Percentiles rank a stretch among this genome's conserved stretches.
phyloP scores from a whole-genome alignment of 1,140 invertebrate species.

The Anthonomus grandis region DNA sequence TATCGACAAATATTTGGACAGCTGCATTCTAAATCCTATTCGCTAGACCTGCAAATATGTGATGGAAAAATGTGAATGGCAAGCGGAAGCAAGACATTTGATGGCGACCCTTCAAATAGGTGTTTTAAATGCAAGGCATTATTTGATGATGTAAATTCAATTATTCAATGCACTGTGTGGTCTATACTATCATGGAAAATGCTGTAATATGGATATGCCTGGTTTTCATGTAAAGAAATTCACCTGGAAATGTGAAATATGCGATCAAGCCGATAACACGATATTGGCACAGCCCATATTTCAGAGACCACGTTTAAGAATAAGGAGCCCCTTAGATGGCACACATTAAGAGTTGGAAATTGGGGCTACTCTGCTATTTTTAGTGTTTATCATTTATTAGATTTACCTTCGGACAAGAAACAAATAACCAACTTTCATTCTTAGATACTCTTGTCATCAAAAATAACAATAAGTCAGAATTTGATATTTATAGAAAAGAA shows the following conservation, averaged over 20 bases:
- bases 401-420: too few species aligned
- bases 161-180: background rate
- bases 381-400: too few species aligned
- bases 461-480: too few species aligned
- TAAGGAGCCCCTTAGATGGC: background rate
- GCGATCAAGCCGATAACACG: background rate
- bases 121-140: background rate
- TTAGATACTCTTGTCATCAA: too few species aligned
- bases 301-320: background rate
- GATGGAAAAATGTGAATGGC: too few species aligned
- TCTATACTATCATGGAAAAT: constrained; percentile 6
- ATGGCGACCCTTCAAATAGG: background rate
- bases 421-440: too few species aligned
- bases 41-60: too few species aligned
- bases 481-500: too few species aligned
- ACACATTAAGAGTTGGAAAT: background rate
- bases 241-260: constrained; percentile 4
- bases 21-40: too few species aligned
- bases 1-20: too few species aligned
- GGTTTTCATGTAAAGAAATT: constrained; percentile 5
- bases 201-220: background rate
- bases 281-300: background rate
- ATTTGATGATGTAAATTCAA: constrained; percentile 4
- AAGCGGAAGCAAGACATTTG: background rate
- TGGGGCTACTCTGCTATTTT: background rate